These are phyloP conservation scores for Habropoda laboriosa DNA, from an alignment of 1,140 invertebrate genomes.

Conservation along the genomic window DNA sequence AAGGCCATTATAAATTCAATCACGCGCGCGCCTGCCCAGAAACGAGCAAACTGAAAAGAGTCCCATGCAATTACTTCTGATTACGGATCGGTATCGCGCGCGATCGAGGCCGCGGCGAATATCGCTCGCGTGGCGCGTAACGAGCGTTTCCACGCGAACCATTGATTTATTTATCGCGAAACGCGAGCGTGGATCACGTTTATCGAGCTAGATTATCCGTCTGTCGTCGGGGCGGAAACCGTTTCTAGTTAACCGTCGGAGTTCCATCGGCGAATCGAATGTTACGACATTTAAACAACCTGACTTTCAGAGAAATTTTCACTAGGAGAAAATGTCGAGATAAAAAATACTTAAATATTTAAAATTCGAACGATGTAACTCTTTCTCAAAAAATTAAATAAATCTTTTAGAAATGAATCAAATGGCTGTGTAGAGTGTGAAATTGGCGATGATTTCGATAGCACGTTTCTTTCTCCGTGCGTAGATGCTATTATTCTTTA, in stretches of 20 bases:
- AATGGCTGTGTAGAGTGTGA: too few relatives aligned
- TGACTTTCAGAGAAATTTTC: too few relatives aligned
- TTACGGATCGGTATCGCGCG: conserved; percentile 49
- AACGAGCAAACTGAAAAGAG: conserved; percentile 42
- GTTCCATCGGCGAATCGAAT: too few relatives aligned
- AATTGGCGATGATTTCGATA: too few relatives aligned
- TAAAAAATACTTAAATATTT: too few relatives aligned
- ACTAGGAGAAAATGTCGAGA: too few relatives aligned
- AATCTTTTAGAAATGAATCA: too few relatives aligned
- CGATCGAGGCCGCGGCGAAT: conserved; percentile 36
- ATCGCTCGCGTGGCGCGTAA: conserved; percentile 17
- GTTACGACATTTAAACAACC: too few relatives aligned
- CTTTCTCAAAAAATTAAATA: too few relatives aligned
- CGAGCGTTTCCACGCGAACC: conserved; percentile 13
- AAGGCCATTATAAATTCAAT: conserved; percentile 44
- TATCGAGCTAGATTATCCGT: conserved; percentile 51
- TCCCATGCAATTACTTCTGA: conserved; percentile 47
- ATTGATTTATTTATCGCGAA: conserved; percentile 56
- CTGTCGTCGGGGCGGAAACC: neutral
- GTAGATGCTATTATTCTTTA: too few relatives aligned
- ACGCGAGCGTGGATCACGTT: conserved; percentile 25
- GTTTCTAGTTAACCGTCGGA: conserved; percentile 41
- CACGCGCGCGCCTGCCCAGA: neutral
- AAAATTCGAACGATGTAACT: too few relatives aligned
- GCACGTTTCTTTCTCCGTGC: too few relatives aligned